Evolutionary conservation across 2,797 vertebrate genomes (phyloP).

Genomic region (Pelobates cultripes): DNA sequence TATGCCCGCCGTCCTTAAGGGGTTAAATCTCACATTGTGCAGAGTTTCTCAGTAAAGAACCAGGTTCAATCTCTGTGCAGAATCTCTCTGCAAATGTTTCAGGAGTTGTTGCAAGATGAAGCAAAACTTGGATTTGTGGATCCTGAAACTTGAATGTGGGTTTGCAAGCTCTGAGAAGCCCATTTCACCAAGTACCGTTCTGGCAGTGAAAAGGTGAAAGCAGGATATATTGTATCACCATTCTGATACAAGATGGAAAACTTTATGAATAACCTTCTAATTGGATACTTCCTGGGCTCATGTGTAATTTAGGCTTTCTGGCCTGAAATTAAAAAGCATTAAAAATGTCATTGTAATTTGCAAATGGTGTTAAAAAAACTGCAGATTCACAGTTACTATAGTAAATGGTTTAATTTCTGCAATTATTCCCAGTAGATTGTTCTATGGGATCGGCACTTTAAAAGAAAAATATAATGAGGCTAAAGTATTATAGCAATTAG

Average conservation of each 20-base stretch:
- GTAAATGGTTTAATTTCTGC: constrained; percentile 47
- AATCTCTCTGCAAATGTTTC: no score
- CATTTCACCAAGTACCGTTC: no score
- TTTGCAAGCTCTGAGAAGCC: no score
- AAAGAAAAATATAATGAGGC: constrained; percentile 63
- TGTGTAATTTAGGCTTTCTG: constrained; percentile 35
- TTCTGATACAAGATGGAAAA: not conserved
- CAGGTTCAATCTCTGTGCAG: no score
- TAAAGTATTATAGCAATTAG: constrained; percentile 49
- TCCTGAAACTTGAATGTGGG: no score
- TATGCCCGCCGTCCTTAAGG: no score
- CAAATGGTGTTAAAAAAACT: constrained; percentile 63
- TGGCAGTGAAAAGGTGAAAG: no score
- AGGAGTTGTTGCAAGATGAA: no score
- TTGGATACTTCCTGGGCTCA: constrained; percentile 12
- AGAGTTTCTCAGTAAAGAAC: no score
- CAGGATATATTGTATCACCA: no score
- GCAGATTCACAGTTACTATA: constrained; percentile 56
- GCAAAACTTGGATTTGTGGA: no score
- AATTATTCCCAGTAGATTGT: constrained; percentile 48
- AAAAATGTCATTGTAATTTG: constrained; percentile 63
- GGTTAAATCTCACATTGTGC: no score
- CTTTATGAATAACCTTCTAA: constrained; percentile 19
- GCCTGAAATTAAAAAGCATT: constrained; percentile 56
- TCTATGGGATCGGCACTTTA: constrained; percentile 54